Evolutionary conservation across 2,888 invertebrate species (phyloP).

Genomic region (Ellobium chinense): DNA sequence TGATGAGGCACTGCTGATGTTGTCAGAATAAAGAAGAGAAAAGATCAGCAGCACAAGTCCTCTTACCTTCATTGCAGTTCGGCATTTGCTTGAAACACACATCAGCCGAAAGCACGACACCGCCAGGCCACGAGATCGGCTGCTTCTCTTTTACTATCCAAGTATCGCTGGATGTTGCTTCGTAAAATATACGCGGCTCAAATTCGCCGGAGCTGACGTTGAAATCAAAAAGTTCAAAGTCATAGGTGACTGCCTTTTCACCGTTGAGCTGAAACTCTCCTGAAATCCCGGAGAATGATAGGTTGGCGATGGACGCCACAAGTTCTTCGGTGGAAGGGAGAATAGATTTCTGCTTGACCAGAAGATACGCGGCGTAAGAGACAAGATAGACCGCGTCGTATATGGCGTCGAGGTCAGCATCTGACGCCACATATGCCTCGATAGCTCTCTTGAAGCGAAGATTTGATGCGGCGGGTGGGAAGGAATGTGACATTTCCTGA

Average conservation of each 20-base stretch:
- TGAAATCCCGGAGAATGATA: neutral
- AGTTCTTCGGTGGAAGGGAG: neutral
- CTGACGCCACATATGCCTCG: neutral
- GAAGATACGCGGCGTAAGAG: constrained; percentile 3
- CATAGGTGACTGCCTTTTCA: constrained; percentile 1
- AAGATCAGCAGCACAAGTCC: neutral
- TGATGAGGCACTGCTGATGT: neutral
- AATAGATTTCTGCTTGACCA: no score
- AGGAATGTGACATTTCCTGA: no score
- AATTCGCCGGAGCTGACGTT: neutral
- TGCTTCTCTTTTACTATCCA: neutral
- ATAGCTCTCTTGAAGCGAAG: constrained; percentile 20
- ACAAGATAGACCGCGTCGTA: constrained; percentile 27
- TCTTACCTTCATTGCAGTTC: constrained; percentile 29
- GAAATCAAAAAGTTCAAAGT: constrained; percentile 36
- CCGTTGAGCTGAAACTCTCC: constrained; percentile 6
- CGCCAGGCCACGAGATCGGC: constrained; percentile 26
- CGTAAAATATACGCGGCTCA: neutral
- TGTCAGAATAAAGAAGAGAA: neutral
- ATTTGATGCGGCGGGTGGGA: no score
- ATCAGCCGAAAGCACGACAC: neutral
- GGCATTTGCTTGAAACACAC: constrained; percentile 37
- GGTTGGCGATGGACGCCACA: neutral
- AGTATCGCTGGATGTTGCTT: neutral
- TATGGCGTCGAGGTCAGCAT: constrained; percentile 13